phyloP scores from a whole-genome alignment of 2,113 vertebrate species.

The Chaetorhynchus papuensis region DNA sequence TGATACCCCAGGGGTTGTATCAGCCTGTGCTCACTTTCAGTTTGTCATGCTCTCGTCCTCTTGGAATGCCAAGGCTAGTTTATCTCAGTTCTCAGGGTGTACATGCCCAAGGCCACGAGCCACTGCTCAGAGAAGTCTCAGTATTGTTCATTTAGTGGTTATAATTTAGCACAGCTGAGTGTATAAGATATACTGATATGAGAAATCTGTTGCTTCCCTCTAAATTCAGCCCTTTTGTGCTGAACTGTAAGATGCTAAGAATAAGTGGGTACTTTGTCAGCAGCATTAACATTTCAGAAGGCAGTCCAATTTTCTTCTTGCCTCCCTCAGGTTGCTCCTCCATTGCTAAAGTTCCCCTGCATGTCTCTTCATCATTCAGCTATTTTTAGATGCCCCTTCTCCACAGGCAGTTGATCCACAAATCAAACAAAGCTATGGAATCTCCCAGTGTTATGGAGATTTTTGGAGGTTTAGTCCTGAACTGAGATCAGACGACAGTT shows the following conservation, averaged over 20 bases:
- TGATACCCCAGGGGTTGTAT: neutral
- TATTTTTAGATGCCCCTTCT: conserved; percentile 56
- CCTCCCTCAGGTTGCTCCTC: conserved; percentile 11
- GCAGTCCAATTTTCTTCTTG: conserved; percentile 26
- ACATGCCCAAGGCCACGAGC: neutral
- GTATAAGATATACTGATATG: neutral
- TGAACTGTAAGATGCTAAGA: conserved; percentile 15
- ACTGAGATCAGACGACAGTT: neutral
- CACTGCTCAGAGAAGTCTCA: neutral
- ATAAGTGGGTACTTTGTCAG: conserved; percentile 24
- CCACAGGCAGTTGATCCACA: conserved; percentile 54
- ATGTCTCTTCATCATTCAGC: conserved; percentile 7
- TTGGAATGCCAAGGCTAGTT: neutral
- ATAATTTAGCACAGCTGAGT: neutral
- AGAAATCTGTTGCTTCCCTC: neutral
- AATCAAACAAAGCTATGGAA: conserved; percentile 15
- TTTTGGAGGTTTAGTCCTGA: conserved; percentile 13
- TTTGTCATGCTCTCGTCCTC: neutral
- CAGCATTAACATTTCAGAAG: neutral
- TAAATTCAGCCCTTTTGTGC: neutral
- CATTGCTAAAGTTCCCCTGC: neutral
- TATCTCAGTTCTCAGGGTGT: neutral
- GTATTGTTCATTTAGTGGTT: neutral
- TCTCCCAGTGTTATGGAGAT: neutral
- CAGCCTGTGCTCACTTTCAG: neutral